These are phyloP conservation scores for Opisthocomus hoazin DNA, from an alignment of 2,113 vertebrate species.

Conservation along the genomic window DNA sequence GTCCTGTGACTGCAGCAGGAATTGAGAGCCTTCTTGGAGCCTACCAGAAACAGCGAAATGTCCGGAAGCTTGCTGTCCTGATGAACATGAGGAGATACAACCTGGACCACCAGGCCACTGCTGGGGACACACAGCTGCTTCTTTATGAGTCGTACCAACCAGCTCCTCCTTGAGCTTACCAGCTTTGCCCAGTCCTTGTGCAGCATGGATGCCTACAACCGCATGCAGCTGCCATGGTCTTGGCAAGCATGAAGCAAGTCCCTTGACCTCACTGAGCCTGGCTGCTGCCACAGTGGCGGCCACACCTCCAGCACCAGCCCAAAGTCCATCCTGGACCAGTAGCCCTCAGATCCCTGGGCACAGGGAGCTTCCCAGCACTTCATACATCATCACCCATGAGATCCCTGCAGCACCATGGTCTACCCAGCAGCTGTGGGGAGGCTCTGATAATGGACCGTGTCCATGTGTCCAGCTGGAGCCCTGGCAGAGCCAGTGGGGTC, in stretches of 20 bases:
- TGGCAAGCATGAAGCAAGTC: background rate
- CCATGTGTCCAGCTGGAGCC: background rate
- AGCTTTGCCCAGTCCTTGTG: background rate
- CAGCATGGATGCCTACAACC: background rate
- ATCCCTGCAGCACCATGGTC: background rate
- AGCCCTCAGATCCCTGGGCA: background rate
- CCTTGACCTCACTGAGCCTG: background rate
- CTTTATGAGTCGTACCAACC: background rate
- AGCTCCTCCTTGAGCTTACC: background rate
- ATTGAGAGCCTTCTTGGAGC: background rate
- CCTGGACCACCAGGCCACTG: background rate
- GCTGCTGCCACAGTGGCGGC: background rate
- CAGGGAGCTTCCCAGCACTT: background rate
- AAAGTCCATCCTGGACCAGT: background rate
- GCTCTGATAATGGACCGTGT: background rate
- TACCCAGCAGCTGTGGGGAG: background rate
- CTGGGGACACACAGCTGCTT: background rate
- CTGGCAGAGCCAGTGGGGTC: background rate
- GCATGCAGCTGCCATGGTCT: background rate
- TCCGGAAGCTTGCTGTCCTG: background rate
- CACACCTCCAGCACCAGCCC: background rate
- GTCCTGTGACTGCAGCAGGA: rapidly evolving
- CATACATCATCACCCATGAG: background rate
- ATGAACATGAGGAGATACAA: background rate
- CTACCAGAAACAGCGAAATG: background rate